Base-by-base conservation (phyloP, 1,140 invertebrate genomes). In the Condylostylus longicornis region DNA sequence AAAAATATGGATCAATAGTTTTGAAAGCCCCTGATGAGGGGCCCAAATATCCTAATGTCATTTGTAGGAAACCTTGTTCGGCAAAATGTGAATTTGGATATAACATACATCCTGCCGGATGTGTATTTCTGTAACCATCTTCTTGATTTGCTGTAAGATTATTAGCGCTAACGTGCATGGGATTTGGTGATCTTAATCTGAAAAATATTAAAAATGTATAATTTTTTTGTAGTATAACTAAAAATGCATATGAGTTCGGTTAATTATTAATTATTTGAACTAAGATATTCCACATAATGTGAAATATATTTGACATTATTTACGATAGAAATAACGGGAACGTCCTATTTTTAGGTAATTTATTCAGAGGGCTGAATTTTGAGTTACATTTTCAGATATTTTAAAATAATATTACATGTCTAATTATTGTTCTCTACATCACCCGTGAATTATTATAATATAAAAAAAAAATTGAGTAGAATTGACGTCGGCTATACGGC, bases 1-100 rank as follows among this genome's bases (percentile, higher is more conserved):
- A 51, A 62, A 77, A 75, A 49, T 76, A 76, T 4, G 73, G 72
- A 45, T 74, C 68, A 40, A 75, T 70, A 30, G 64, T 67, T 51
- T 76, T 76, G 47, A 75, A 77, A 12, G 67, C 65, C 39, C 63
- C 67, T 7, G 68, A 67, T 14, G 58, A 56, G 0, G 73, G 70
- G 18, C 72, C 68, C 29, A 76, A 45, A 54, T 75, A 75, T 1
- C 72, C 73, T 60, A 75, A 69, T 1, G 69, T 68, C 37, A 76
- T 72, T 52, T 76, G 73, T 10, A 76, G 47, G 48, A 71, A 71
- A 3, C 68, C 69, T 35, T 70, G 66, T 46, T 61, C 53, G 2
- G 50, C 49, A 20, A 66, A 66, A 2, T 62, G 53, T 9, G 63
- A 60, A 33, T 63, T 59, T 0, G 67, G 51, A 18, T 64, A 61